Conservation (phyloP, 1,140 invertebrate genomes). For the Drosophila auraria region DNA sequence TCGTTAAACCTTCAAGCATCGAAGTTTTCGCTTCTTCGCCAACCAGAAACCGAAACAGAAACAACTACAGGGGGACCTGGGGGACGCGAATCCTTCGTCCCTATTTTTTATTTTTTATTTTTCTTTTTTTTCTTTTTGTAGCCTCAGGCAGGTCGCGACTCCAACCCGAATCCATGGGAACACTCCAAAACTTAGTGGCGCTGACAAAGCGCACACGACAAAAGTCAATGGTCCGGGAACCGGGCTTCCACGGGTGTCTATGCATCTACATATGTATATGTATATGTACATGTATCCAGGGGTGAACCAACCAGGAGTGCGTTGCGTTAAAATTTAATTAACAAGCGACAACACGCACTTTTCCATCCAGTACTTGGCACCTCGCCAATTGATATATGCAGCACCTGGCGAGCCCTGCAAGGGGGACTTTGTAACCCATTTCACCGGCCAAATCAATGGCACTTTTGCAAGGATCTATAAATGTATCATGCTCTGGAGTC, state of each 20-base stretch:
- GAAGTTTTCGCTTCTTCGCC: constrained; percentile 75
- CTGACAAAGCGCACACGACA: constrained; percentile 56
- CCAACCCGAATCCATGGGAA: constrained; percentile 35
- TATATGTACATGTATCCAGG: not conserved
- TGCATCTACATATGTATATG: not conserved
- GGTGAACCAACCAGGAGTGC: constrained; percentile 43
- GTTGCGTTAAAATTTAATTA: constrained; percentile 76
- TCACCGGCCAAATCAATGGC: not conserved
- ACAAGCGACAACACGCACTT: constrained; percentile 47
- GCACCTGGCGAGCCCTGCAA: not conserved
- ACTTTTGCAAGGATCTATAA: not conserved
- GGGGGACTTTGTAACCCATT: not conserved
- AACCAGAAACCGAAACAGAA: constrained; percentile 33
- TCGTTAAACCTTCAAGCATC: constrained; percentile 82
- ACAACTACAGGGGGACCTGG: constrained; percentile 41
- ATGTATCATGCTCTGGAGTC: not conserved
- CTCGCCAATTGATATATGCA: constrained; percentile 24
- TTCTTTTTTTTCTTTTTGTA: constrained; percentile 6
- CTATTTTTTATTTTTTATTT: not conserved
- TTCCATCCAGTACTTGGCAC: constrained; percentile 14
- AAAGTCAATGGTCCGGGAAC: constrained; percentile 61
- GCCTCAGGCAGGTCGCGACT: constrained; percentile 56
- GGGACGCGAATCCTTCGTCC: constrained; percentile 34
- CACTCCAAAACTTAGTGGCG: constrained; percentile 64
- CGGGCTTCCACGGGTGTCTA: constrained; percentile 9